Base-by-base conservation (phyloP, 2,113 vertebrate genomes). In the Electrona antarctica region DNA sequence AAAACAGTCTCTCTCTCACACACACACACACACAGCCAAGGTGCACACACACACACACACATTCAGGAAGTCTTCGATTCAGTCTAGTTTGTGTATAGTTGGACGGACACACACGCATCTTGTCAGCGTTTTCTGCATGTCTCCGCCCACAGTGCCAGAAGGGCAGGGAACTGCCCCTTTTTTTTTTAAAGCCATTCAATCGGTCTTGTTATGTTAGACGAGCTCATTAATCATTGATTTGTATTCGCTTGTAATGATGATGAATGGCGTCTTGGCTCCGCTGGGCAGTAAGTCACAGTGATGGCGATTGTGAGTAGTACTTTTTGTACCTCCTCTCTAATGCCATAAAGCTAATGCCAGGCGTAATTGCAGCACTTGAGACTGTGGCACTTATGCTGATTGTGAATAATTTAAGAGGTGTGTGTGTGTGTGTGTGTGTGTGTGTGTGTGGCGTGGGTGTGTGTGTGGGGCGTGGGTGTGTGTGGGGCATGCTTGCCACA, bases 181-280 rank as follows among this genome's bases (percentile, higher is more conserved):
- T 69, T 55, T 33, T 69, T 55, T 33, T 15, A 0, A 48, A 74
- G 64, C 56, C 4, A 0, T 45, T 73, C 77, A 41, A 47, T 58
- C 56, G 61, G 13, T 68, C 2, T 2, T 50, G 67, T 71, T 77
- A 75, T 78, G 33, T 57, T 29, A 1, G 72, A 76, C 55, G 46
- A 71, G 74, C 67, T 15, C 75, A 80, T 87, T 83, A 78, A 79
- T 73, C 67, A 29, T 11, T 78, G 67, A 86, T 85, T 80, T 81
- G 75, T 83, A 76, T 85, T 60, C 64, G 15, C 54, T 56, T 67
- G 67, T 84, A 81, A 73, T 80, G 78, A 76, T 75, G 68, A 47
- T 56, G 74, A 74, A 81, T 71, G 66, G 64, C 65, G 21, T 49
- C 57, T 61, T 15, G 71, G 68, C 76, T 65, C 80, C 77, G 21